Percentiles rank a stretch among this genome's conserved stretches.
phyloP scores from a whole-genome alignment of 2,797 vertebrate genomes.

The Rhinichthys osculus region DNA sequence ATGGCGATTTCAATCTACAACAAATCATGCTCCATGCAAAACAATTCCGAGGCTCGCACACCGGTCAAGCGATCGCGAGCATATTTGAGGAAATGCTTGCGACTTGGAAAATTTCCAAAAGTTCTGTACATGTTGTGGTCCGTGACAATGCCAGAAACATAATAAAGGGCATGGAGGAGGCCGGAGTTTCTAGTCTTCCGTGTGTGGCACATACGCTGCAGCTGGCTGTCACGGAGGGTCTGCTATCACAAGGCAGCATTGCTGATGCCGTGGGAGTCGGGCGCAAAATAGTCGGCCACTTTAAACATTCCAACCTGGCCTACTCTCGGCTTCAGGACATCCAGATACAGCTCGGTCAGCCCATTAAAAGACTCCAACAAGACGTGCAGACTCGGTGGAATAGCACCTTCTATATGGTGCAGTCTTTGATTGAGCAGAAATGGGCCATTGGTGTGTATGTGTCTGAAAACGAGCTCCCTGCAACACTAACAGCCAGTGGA shows the following conservation, averaged over 20 bases:
- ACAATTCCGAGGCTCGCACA: too few species aligned
- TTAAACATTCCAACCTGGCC: slow-evolving; percentile 52
- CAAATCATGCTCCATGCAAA: too few species aligned
- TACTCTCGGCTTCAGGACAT: slow-evolving; percentile 24
- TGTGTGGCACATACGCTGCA: too few species aligned
- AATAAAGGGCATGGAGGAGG: too few species aligned
- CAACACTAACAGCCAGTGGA: slow-evolving; percentile 24
- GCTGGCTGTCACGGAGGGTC: too few species aligned
- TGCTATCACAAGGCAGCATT: slow-evolving; percentile 12
- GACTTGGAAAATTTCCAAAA: neutral
- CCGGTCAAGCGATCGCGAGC: too few species aligned
- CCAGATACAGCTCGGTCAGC: slow-evolving; percentile 18
- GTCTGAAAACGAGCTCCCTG: slow-evolving; percentile 4
- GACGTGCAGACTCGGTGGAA: slow-evolving; percentile 53
- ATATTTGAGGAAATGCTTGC: slow-evolving; percentile 6
- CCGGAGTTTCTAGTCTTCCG: too few species aligned
- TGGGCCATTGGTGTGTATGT: neutral
- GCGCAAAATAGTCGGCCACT: slow-evolving; percentile 51
- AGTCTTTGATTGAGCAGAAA: slow-evolving; percentile 25
- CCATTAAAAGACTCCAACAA: slow-evolving; percentile 31
- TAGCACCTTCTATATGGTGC: slow-evolving; percentile 45
- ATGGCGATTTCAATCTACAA: too few species aligned
- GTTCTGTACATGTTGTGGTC: too few species aligned
- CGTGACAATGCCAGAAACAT: too few species aligned
- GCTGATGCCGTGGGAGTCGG: slow-evolving; percentile 31